Evolutionary conservation across 2,113 vertebrate genomes (phyloP).

Genomic region (Siniperca chuatsi): DNA sequence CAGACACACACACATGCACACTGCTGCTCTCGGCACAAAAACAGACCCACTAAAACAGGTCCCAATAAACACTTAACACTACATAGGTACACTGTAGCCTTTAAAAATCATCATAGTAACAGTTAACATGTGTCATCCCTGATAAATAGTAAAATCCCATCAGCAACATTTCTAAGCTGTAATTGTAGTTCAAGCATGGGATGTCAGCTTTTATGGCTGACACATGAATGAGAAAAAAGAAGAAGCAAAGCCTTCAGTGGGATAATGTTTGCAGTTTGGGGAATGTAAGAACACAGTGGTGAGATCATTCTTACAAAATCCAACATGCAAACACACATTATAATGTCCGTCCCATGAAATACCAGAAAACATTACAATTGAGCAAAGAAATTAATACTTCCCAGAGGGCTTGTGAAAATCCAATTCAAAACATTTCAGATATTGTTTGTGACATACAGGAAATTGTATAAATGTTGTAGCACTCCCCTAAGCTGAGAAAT

Average conservation of each 20-base stretch:
- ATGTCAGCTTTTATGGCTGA: background rate
- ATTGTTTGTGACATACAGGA: constrained; percentile 33
- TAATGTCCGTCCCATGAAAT: constrained; percentile 22
- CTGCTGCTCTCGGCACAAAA: background rate
- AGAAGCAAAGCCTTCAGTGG: constrained; percentile 7
- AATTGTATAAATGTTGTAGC: constrained; percentile 23
- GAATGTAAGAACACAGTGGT: constrained; percentile 10
- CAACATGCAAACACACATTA: constrained; percentile 25
- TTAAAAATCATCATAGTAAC: background rate
- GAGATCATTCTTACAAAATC: constrained; percentile 9
- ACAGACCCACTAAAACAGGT: constrained; percentile 2
- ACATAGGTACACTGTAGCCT: background rate
- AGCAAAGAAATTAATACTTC: constrained; percentile 32
- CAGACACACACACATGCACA: background rate
- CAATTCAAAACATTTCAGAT: constrained; percentile 32
- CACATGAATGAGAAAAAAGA: background rate
- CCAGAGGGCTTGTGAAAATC: constrained; percentile 36
- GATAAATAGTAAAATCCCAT: background rate
- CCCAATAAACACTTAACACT: background rate
- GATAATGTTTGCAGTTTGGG: background rate
- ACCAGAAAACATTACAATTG: constrained; percentile 9
- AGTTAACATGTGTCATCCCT: background rate
- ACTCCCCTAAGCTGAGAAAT: constrained; percentile 26
- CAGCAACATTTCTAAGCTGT: constrained; percentile 23
- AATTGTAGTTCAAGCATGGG: background rate